These are phyloP conservation scores for Istiophorus platypterus DNA, from an alignment of 2,113 vertebrate species.

Conservation along the genomic window DNA sequence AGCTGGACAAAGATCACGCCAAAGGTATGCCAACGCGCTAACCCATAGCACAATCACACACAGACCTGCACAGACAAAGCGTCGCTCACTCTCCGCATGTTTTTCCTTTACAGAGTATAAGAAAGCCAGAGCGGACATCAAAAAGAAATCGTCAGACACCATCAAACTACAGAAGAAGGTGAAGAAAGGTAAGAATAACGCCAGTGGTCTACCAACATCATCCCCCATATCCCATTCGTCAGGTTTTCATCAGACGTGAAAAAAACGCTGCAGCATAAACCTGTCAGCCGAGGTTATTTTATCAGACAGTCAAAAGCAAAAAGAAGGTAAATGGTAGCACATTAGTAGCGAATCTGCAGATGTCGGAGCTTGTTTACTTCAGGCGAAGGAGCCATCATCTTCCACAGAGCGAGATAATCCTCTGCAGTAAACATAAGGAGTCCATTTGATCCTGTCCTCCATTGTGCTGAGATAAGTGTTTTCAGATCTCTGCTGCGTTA, in stretches of 20 bases:
- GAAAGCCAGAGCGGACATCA: slow-evolving; percentile 87
- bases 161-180: slow-evolving; percentile 90
- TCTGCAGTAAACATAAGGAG: not conserved
- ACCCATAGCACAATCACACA: not conserved
- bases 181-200: slow-evolving; percentile 86
- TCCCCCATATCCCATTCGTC: not conserved
- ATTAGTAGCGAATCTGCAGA: not conserved
- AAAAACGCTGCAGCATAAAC: not conserved
- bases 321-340: not conserved
- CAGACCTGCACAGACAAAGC: not conserved
- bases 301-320: not conserved
- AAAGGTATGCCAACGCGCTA: slow-evolving; percentile 79
- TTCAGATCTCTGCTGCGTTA: slow-evolving; percentile 1
- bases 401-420: slow-evolving; percentile 25
- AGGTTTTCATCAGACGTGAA: not conserved
- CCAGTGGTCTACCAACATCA: accelerated
- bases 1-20: slow-evolving; percentile 89
- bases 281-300: not conserved
- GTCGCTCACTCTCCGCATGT: not conserved
- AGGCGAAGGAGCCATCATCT: not conserved
- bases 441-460: slow-evolving; percentile 14
- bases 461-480: slow-evolving; percentile 26
- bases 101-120: slow-evolving; percentile 83
- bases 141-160: slow-evolving; percentile 90
- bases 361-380: not conserved